These are phyloP conservation scores for Corbicula japonica DNA, from an alignment of 2,888 invertebrate genomes.

Conservation along the genomic window DNA sequence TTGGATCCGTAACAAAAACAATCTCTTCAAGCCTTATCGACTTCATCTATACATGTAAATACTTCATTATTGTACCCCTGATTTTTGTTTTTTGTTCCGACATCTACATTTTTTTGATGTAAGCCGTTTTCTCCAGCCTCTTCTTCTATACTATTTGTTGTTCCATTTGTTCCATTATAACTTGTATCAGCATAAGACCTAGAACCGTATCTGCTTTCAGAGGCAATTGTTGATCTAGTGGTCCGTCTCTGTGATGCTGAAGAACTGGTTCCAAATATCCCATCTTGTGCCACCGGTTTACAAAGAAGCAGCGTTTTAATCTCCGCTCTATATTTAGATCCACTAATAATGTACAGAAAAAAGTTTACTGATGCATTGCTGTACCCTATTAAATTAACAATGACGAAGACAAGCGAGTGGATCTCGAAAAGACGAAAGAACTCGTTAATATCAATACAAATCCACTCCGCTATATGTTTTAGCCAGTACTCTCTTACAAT, in stretches of 20 bases:
- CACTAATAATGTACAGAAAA: constrained; percentile 74
- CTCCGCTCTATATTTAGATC: constrained; percentile 72
- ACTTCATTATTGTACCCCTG: too few relatives aligned
- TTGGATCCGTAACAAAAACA: too few relatives aligned
- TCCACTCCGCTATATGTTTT: background rate
- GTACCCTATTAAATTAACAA: constrained; percentile 69
- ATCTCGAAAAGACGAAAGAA: constrained; percentile 14
- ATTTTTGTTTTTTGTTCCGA: too few relatives aligned
- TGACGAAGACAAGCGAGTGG: constrained; percentile 53
- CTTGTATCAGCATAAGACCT: background rate
- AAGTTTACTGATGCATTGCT: constrained; percentile 74
- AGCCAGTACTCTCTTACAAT: constrained; percentile 14
- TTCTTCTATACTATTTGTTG: background rate
- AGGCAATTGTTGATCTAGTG: background rate
- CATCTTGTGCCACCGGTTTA: background rate
- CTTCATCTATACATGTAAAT: too few relatives aligned
- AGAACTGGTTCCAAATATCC: background rate
- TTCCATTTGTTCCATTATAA: background rate
- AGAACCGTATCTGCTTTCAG: background rate
- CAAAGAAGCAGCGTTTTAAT: constrained; percentile 61
- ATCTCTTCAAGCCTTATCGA: too few relatives aligned
- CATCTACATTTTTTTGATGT: too few relatives aligned
- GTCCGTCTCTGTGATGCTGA: background rate
- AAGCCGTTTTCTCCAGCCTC: background rate
- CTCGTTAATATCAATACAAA: too few relatives aligned